Percentiles rank a stretch among this genome's conserved stretches.
phyloP scores from a whole-genome alignment of 1,140 invertebrate genomes.

The Trypoxylus dichotomus region DNA sequence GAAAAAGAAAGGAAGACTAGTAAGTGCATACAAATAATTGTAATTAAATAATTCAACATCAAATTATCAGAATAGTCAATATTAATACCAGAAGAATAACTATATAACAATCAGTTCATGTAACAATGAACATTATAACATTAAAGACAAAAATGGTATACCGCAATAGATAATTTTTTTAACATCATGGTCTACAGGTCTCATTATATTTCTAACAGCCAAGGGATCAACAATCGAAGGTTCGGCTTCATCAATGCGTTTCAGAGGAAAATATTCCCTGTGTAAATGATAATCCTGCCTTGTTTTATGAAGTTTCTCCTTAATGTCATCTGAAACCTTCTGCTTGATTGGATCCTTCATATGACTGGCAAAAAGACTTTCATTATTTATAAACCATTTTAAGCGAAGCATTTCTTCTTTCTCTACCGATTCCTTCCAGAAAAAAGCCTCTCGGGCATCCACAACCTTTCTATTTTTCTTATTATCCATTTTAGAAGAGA shows the following conservation, averaged over 20 bases:
- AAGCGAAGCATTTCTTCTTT: slow-evolving; percentile 43
- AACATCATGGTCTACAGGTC: slow-evolving; percentile 42
- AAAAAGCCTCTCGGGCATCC: slow-evolving; percentile 13
- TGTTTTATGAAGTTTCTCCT: slow-evolving; percentile 40
- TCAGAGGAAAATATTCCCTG: slow-evolving; percentile 26
- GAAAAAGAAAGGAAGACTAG: too few relatives aligned
- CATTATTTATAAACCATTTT: slow-evolving; percentile 46
- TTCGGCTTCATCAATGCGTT: slow-evolving; percentile 9
- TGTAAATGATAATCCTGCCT: slow-evolving; percentile 40
- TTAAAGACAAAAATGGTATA: neutral
- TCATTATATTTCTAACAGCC: slow-evolving; percentile 40
- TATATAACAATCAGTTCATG: too few relatives aligned
- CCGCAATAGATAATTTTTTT: slow-evolving; percentile 45
- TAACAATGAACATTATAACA: too few relatives aligned
- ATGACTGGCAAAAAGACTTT: slow-evolving; percentile 41
- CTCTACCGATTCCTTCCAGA: slow-evolving; percentile 40
- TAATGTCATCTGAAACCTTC: slow-evolving; percentile 41
- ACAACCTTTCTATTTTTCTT: slow-evolving; percentile 23
- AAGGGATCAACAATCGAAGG: slow-evolving; percentile 30
- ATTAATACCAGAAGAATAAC: too few relatives aligned
- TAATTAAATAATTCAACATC: too few relatives aligned
- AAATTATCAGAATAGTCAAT: too few relatives aligned
- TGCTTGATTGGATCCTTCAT: slow-evolving; percentile 38
- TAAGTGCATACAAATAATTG: too few relatives aligned
- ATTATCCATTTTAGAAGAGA: slow-evolving; percentile 28